Percentiles rank a stretch among this genome's conserved stretches.
phyloP scores from a whole-genome alignment of 2,888 invertebrate species.

The Leuctra nigra region DNA sequence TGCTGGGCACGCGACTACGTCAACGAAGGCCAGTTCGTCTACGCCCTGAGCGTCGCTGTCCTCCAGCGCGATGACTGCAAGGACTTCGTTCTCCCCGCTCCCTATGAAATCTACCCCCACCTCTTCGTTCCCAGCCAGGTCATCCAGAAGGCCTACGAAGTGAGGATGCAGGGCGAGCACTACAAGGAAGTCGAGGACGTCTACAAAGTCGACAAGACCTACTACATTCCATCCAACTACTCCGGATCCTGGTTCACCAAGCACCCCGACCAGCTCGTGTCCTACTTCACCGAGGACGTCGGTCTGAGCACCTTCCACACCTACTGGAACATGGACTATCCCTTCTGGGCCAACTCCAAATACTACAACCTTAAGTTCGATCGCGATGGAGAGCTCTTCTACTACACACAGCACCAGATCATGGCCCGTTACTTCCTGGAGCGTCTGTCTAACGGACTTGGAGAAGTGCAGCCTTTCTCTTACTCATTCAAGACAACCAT shows the following conservation, averaged over 20 bases:
- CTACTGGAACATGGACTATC: conserved; percentile 56
- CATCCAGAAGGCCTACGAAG: conserved; percentile 43
- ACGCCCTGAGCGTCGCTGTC: conserved; percentile 52
- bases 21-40: conserved; percentile 59
- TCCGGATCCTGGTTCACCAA: conserved; percentile 48
- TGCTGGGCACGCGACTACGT: conserved; percentile 57
- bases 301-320: conserved; percentile 52
- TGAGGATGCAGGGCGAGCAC: conserved; percentile 14
- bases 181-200: conserved; percentile 4
- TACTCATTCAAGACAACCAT: conserved; percentile 32
- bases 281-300: conserved; percentile 68
- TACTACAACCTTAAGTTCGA: conserved; percentile 48
- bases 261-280: conserved; percentile 50
- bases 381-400: conserved; percentile 52
- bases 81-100: conserved; percentile 54
- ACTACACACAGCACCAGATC: conserved; percentile 32
- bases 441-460: conserved; percentile 60
- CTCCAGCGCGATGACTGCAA: conserved; percentile 52
- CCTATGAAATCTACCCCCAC: conserved; percentile 61
- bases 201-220: conserved; percentile 13
- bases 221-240: conserved; percentile 52
- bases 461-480: conserved; percentile 55
- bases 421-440: conserved; percentile 57
- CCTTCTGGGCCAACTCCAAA: conserved; percentile 55
- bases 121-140: conserved; percentile 55